phyloP scores from a whole-genome alignment of 2,888 invertebrate species.

The Andricus quercusramuli region DNA sequence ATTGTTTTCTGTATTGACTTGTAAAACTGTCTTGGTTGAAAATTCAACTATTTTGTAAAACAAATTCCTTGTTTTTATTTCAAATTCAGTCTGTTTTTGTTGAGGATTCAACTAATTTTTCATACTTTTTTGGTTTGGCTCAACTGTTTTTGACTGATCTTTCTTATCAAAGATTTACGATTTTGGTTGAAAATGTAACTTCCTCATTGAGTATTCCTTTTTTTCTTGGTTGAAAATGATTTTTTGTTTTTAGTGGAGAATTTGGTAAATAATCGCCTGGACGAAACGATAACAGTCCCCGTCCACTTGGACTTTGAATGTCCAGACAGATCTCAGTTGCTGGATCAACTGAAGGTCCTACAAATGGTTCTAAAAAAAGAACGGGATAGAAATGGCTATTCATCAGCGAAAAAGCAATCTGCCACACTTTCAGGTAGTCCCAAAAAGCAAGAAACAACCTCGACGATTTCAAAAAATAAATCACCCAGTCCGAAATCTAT shows the following conservation, averaged over 20 bases:
- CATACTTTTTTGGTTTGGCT: too few species aligned
- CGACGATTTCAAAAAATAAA: constrained; percentile 44
- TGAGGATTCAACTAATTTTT: too few species aligned
- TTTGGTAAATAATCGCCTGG: constrained; percentile 84
- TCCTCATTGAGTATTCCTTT: too few species aligned
- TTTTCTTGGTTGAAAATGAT: too few species aligned
- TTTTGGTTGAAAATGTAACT: too few species aligned
- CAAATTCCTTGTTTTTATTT: too few species aligned
- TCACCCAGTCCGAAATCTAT: not conserved
- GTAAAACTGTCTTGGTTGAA: too few species aligned
- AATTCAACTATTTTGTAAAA: too few species aligned
- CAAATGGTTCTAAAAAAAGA: constrained; percentile 78
- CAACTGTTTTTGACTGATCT: too few species aligned
- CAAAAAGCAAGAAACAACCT: constrained; percentile 44
- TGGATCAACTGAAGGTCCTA: constrained; percentile 72
- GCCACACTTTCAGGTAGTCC: constrained; percentile 37
- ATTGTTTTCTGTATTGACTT: too few species aligned
- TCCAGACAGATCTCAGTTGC: constrained; percentile 63
- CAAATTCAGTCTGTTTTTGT: too few species aligned
- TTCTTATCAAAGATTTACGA: too few species aligned
- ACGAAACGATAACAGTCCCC: constrained; percentile 69
- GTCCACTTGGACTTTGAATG: constrained; percentile 66
- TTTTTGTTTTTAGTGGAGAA: constrained; percentile 82
- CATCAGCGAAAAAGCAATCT: constrained; percentile 4
- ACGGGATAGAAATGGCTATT: constrained; percentile 50